Evolutionary conservation across 2,888 invertebrate species (phyloP).

Genomic region (Protodeltote pygarga): DNA sequence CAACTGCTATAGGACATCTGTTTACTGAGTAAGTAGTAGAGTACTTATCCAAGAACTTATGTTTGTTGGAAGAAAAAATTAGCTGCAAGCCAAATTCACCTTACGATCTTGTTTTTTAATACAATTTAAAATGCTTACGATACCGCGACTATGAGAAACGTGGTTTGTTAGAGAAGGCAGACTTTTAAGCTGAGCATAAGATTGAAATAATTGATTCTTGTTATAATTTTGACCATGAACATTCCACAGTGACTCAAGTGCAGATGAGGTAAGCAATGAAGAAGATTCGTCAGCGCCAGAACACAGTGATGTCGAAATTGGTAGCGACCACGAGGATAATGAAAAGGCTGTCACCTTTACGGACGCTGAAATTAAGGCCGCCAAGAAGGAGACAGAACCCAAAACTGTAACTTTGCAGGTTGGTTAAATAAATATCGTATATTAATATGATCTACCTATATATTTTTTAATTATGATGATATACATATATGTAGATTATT

Average conservation of each 20-base stretch:
- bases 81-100: too few relatives aligned
- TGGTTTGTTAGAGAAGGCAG: too few relatives aligned
- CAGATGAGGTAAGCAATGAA: slow-evolving; percentile 74
- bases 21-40: slow-evolving; percentile 91
- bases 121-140: too few relatives aligned
- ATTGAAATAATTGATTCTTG: too few relatives aligned
- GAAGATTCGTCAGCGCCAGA: slow-evolving; percentile 78
- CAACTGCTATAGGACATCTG: slow-evolving; percentile 91
- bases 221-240: not conserved
- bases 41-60: too few relatives aligned
- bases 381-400: slow-evolving; percentile 63
- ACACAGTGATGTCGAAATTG: slow-evolving; percentile 69
- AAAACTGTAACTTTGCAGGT: slow-evolving; percentile 79
- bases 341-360: slow-evolving; percentile 70
- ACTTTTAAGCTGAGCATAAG: too few relatives aligned
- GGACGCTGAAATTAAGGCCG: slow-evolving; percentile 61
- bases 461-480: too few relatives aligned
- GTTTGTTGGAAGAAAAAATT: too few relatives aligned
- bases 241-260: slow-evolving; percentile 72
- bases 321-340: slow-evolving; percentile 59
- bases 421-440: not conserved
- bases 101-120: too few relatives aligned
- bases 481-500: too few relatives aligned
- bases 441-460: too few relatives aligned
- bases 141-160: too few relatives aligned